Base-by-base conservation (phyloP, 2,888 invertebrate genomes). In the Agonopterix arenella region DNA sequence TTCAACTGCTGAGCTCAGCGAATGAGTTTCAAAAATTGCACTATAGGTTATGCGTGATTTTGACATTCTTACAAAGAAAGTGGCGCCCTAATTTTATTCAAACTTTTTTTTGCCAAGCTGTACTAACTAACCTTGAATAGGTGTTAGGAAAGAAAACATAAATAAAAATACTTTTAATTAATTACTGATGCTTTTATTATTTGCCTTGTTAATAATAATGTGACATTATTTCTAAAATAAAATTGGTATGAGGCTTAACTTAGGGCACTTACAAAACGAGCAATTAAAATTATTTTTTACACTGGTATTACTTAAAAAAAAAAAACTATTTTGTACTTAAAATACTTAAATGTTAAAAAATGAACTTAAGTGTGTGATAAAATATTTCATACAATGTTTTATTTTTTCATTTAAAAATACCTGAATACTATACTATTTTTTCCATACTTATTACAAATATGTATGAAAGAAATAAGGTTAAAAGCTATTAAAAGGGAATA, bases 241-340 rank as follows among this genome's bases (percentile, higher is more conserved):
- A 40, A 80, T 80, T 85, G 86, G 86, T 86, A 84, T 84, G 79
- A 82, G 82, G 80, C 42, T 36, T 47, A 47, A 42, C 43, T n/a
- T 43, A 47, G 18, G n/a, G 46, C 28, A 47, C 41, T 11, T 41
- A 46, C 11, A 11, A 45, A 13, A 10, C 9, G 18, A 45, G 18
- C 18, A 28, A 40, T 43, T 70, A 62, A 64, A 69, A 70, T 52
- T 58, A 55, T 62, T 66, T 60, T 70, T 61, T 72, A 79, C 81
- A 84, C 79, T 83, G 81, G 83, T 80, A 73, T 65, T 66, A 63
- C 52, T 58, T 52, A 46, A 48, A 60, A 46, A 64, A 46, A 64
- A 73, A 78, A 10, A 71, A 67, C 72, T 68, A 64, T 63, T 78
- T 75, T 82, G 81, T 83, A 83, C 82, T 83, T 76, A 70, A 37